Base-by-base conservation (phyloP, 1,140 invertebrate species). In the Cyclargus thomasi region DNA sequence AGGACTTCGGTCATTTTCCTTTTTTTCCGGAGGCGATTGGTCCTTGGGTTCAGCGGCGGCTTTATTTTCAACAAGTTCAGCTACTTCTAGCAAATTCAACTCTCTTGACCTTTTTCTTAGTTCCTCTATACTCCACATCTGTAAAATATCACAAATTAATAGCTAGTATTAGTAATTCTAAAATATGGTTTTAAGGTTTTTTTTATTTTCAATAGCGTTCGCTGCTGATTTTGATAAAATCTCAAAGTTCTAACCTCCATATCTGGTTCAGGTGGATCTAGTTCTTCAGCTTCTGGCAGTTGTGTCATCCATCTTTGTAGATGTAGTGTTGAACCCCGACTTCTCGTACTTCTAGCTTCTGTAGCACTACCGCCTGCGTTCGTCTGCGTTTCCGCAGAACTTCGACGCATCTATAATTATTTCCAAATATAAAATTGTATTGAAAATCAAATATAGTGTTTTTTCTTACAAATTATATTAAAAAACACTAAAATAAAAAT, bases 231-330 rank as follows among this genome's bases (percentile, higher is more conserved):
- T 35, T 35, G 8, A 35, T 35, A 5, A 35, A 35, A 35, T 35
- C 8, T 23, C 20, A 36, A 55, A 20, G 62, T 67, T 67, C 62
- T 77, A 78, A 90, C 90, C 72, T 91, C 89, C 77, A 88, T 86
- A 70, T 91, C 90, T 6, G 85, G 76, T 73, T 88, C 88, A 8
- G 79, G 77, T 17, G 85, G 82, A 62, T 90, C 90, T 62, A 83
- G 64, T 64, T 88, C 82, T 62, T 90, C 90, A 66, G 93, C 90
- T 59, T 93, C 92, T n/a, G 90, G 86, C 16, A 91, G 73, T 35
- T 90, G 82, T 55, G 92, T 93, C 91, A 95, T 95, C 95, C 95
- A 95, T 74, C 94, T 93, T 53, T 94, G 94, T 57, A 95, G 82
- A 78, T 95, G 94, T 70, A 94, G 72, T 39, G 93, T 91, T 70